Evolutionary conservation across 2,888 invertebrate genomes (phyloP), one percentile per base, ranked within the genome.

Genomic region (Andrena haemorrhoa): DNA sequence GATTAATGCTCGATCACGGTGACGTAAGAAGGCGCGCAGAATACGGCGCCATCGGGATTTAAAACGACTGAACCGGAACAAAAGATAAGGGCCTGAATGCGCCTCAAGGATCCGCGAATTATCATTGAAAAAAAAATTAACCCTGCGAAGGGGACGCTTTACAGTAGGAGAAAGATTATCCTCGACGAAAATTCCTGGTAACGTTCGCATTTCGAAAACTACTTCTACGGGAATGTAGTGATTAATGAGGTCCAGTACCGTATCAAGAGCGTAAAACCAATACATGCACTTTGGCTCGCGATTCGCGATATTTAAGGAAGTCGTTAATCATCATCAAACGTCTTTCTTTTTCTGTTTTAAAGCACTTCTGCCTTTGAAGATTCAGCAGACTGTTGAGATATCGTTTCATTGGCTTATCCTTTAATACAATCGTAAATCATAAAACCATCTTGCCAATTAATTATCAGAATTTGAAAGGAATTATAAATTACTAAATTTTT

Each of bases 11-110:
- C 73, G 63, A 64, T 69, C 79, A 56, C n/a, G 23, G 73, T 26
- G 66, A 78, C 63, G 68, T 68, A 72, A 78, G 72, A 60, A 72
- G 61, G 12, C 41, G n/a, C 33, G 41, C 23, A n/a, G 51, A 41
- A 69, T 26, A 56, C 68, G 47, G 56, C 20, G 47, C 61, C 49
- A 68, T 68, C 61, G 29, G 77, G 74, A 73, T 79, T 79, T 75
- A 75, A 65, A 86, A 60, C 80, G 80, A 83, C 65, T 77, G 69
- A 80, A 64, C 75, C 73, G 85, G 86, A 86, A 86, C 75, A 83
- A 65, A 65, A 75, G 84, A 82, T 83, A 84, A 79, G 84, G 61
- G 58, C 41, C n/a, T 12, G 49, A 56, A 65, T 41, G 61, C 23
- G 74, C 49, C 47, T 65, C 31, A 51, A 64, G 58, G 26, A 61